Evolutionary conservation across 2,888 invertebrate genomes (phyloP).

Genomic region (Phorcus lineatus): DNA sequence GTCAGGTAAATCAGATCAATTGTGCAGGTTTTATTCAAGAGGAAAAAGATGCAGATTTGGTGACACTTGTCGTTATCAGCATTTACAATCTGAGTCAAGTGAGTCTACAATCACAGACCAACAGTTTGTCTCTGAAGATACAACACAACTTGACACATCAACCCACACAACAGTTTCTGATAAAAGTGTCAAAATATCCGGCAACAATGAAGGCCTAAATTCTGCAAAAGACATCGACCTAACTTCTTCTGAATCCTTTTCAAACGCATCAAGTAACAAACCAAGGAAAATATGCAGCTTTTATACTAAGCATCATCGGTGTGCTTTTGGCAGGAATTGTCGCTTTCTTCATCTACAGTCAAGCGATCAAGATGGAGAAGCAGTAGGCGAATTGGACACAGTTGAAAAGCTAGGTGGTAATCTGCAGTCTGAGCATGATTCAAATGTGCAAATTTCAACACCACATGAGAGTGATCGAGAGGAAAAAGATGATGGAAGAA

Average conservation of each 20-base stretch:
- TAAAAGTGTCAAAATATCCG: neutral
- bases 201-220: neutral
- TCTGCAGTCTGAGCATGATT: neutral
- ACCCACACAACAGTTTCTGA: neutral
- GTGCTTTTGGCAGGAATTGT: slow-evolving; percentile 47
- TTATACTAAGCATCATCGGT: slow-evolving; percentile 29
- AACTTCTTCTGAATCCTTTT: no score
- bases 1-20: slow-evolving; percentile 17
- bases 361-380: slow-evolving; percentile 23
- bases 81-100: slow-evolving; percentile 26
- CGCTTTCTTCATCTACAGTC: slow-evolving; percentile 36
- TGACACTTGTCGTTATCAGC: slow-evolving; percentile 49
- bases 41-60: slow-evolving; percentile 43
- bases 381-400: neutral
- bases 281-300: slow-evolving; percentile 37
- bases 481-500: neutral
- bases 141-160: no score
- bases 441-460: neutral
- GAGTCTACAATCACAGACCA: neutral
- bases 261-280: no score
- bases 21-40: slow-evolving; percentile 29
- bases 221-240: neutral
- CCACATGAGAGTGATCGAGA: neutral
- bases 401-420: neutral
- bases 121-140: neutral